Base-by-base conservation (phyloP, 92 coral and sea anemone species). In the Plumapathes pennacea region DNA sequence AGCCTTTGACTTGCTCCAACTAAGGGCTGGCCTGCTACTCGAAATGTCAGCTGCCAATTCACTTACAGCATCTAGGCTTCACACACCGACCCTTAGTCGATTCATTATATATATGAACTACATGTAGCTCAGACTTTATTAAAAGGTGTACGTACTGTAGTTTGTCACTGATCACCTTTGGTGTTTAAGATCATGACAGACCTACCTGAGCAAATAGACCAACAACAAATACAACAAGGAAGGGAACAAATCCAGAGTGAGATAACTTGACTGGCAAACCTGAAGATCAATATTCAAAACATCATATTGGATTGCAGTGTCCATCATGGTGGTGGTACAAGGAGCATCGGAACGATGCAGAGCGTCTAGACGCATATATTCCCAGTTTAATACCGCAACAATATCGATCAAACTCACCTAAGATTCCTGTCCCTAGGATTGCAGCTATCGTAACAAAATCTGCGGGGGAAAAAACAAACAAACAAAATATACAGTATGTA, bases 361-460 rank as follows among this genome's bases (percentile, higher is more conserved):
- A n/a, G n/a, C n/a, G n/a, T n/a, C n/a, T n/a, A n/a, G 13, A 8
- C 18, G 11, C 33, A 13, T 50, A 10, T 7, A 1, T 10, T 12
- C 17, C n/a, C 4, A 20, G 13, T 23, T 24, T 11, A n/a, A 27
- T 4, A 13, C 36, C 27, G 38, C 22, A 11, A 38, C 12, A 38
- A 4, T 2, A 30, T 0, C 14, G 10, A 10, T 10, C 1, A 15
- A n/a, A 50, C 62, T 11, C 24, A 65, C 80, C 80, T 30, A 72
- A 13, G 20, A 55, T 42, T 22, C 72, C 80, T 22, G 71, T 72
- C 1, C 80, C 80, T 9, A 72, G 52, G 31, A 63, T 54, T 12
- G 64, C 72, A 4, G 80, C 80, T 4, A 72, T 49, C 14, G 80
- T 72, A 2, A 61, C 64, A 72, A 72, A 72, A 53, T 72, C 80